These are phyloP conservation scores for Tachysurus vachellii DNA, from an alignment of 2,113 vertebrate species.

Conservation along the genomic window DNA sequence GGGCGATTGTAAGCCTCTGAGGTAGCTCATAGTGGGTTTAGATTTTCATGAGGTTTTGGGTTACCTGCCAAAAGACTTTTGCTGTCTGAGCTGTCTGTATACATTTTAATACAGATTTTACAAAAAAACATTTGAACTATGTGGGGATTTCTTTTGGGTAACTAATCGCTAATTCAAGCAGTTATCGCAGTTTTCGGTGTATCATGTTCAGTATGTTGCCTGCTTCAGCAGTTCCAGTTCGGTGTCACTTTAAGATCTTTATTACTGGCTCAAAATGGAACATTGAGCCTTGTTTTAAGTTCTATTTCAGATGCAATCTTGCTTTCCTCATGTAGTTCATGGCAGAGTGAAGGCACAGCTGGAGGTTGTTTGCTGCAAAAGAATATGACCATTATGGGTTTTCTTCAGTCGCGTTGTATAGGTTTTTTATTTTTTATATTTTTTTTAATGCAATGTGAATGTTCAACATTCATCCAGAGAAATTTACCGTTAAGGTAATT, in stretches of 20 bases:
- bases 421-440: background rate
- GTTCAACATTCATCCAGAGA: too few species aligned
- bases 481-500: background rate
- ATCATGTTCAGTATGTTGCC: background rate
- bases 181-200: conserved; percentile 17
- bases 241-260: background rate
- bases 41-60: conserved; percentile 16
- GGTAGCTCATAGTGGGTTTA: conserved; percentile 7
- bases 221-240: conserved; percentile 6
- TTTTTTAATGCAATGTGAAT: too few species aligned
- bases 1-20: background rate
- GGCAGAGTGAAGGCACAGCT: conserved; percentile 20
- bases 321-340: conserved; percentile 17
- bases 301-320: conserved; percentile 27
- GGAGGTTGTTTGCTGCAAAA: background rate
- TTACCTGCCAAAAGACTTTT: conserved; percentile 2
- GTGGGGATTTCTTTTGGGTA: conserved; percentile 15
- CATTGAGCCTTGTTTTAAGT: conserved; percentile 3
- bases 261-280: background rate
- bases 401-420: background rate
- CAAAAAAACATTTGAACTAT: background rate
- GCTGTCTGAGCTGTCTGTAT: background rate
- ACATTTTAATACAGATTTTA: background rate
- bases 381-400: conserved; percentile 7
- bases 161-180: background rate